Percentiles rank a stretch among this genome's conserved stretches.
These are phyloP conservation scores for Oncopeltus fasciatus DNA, from an alignment of 1,140 invertebrate species.

Conservation along the genomic window DNA sequence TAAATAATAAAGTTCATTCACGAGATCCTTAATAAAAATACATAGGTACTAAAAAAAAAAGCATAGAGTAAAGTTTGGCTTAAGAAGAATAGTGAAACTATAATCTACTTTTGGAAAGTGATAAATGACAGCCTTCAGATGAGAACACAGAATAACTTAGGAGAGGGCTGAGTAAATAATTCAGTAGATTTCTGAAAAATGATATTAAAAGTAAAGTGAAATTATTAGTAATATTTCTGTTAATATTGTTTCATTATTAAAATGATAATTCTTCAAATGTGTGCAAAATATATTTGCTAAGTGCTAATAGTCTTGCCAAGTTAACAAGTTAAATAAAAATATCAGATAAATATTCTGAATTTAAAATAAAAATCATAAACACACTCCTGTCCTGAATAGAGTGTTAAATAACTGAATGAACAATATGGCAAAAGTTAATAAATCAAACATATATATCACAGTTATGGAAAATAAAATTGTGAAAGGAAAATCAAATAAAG, in stretches of 20 bases:
- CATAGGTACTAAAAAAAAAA: background rate
- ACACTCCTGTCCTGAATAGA: background rate
- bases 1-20: background rate
- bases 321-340: too few relatives aligned
- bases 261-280: background rate
- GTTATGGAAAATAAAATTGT: too few relatives aligned
- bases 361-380: background rate
- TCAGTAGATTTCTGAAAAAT: too few relatives aligned
- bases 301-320: too few relatives aligned
- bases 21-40: background rate
- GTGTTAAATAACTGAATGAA: background rate
- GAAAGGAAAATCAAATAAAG: too few relatives aligned
- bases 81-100: background rate
- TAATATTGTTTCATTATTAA: background rate
- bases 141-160: constrained; percentile 3
- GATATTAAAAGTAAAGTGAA: too few relatives aligned
- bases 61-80: background rate
- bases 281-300: background rate
- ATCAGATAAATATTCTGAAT: background rate
- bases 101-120: background rate
- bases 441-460: too few relatives aligned
- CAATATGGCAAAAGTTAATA: too few relatives aligned
- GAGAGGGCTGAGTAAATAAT: background rate
- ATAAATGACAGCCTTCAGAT: background rate
- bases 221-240: too few relatives aligned